These are phyloP conservation scores for Melolontha melolontha DNA, from an alignment of 2,888 invertebrate genomes.

Conservation along the genomic window DNA sequence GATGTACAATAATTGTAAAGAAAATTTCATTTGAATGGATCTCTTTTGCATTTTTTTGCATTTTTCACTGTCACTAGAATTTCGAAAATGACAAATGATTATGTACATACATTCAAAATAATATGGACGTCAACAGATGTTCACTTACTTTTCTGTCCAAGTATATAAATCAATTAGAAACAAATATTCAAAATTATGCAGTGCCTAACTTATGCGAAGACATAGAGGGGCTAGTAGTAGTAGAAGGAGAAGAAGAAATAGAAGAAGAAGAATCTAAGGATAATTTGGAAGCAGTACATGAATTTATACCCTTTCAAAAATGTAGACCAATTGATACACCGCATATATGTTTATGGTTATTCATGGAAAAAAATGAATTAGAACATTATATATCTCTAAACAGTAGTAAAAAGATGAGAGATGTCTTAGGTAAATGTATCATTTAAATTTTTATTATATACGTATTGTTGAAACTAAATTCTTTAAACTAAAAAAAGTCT, in stretches of 20 bases:
- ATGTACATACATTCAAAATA: constrained; percentile 1
- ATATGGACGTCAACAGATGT: constrained; percentile 21
- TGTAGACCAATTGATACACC: constrained; percentile 47
- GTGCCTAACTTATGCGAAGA: constrained; percentile 25
- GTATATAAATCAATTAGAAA: constrained; percentile 42
- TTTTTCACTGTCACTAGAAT: constrained; percentile 40
- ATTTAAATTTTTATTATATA: constrained; percentile 10
- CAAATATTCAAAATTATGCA: constrained; percentile 31
- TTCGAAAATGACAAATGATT: constrained; percentile 29
- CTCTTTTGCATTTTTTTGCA: constrained; percentile 7
- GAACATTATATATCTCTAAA: constrained; percentile 51
- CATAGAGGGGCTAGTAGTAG: no score
- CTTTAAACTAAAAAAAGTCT: no score
- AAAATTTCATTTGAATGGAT: not conserved
- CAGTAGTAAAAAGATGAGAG: constrained; percentile 51
- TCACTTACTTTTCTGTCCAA: constrained; percentile 39
- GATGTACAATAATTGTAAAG: not conserved
- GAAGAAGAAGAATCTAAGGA: constrained; percentile 21
- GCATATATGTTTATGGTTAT: constrained; percentile 57
- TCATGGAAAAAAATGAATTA: constrained; percentile 56
- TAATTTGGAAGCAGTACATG: not conserved
- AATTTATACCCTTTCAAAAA: constrained; percentile 36
- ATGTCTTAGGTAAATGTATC: constrained; percentile 54
- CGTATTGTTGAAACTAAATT: no score
- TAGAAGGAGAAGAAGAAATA: constrained; percentile 11